These are phyloP conservation scores for Drosophila pseudoananassae DNA, from an alignment of 1,140 invertebrate species.

Conservation along the genomic window DNA sequence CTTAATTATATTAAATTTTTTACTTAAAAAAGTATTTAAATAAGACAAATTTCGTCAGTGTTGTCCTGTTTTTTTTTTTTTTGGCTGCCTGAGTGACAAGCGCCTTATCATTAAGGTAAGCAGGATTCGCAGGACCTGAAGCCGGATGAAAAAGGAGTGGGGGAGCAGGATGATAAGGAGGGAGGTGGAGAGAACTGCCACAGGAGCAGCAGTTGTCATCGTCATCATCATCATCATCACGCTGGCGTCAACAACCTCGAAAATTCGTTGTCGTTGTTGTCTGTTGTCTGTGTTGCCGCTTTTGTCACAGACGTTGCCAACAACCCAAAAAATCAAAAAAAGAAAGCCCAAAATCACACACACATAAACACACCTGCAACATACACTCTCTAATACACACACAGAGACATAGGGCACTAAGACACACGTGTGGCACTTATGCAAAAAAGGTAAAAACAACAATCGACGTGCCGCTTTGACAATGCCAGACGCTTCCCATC, in stretches of 20 bases:
- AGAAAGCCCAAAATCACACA: conserved; percentile 19
- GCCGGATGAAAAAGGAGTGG: not conserved
- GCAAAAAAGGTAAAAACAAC: conserved; percentile 80
- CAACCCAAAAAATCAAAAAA: conserved; percentile 28
- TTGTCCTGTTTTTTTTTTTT: conserved; percentile 11
- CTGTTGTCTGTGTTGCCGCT: conserved; percentile 43
- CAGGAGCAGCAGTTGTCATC: conserved; percentile 60
- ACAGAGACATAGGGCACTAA: conserved; percentile 9
- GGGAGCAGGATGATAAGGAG: not conserved
- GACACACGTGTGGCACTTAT: conserved; percentile 68
- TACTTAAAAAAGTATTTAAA: not conserved
- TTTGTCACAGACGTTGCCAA: conserved; percentile 72
- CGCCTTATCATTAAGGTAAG: conserved; percentile 82
- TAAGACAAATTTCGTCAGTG: not conserved
- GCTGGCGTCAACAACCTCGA: conserved; percentile 74
- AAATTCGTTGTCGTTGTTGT: conserved; percentile 65
- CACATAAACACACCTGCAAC: conserved; percentile 8
- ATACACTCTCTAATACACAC: conserved; percentile 22
- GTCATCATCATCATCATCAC: conserved; percentile 56
- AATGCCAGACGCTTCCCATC: conserved; percentile 64
- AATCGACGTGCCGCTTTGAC: conserved; percentile 79
- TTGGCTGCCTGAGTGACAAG: conserved; percentile 72
- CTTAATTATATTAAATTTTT: not conserved
- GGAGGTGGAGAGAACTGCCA: not conserved
- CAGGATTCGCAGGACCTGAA: conserved; percentile 48